Evolutionary conservation across 2,888 invertebrate genomes (phyloP).

Genomic region (Antitype chi): DNA sequence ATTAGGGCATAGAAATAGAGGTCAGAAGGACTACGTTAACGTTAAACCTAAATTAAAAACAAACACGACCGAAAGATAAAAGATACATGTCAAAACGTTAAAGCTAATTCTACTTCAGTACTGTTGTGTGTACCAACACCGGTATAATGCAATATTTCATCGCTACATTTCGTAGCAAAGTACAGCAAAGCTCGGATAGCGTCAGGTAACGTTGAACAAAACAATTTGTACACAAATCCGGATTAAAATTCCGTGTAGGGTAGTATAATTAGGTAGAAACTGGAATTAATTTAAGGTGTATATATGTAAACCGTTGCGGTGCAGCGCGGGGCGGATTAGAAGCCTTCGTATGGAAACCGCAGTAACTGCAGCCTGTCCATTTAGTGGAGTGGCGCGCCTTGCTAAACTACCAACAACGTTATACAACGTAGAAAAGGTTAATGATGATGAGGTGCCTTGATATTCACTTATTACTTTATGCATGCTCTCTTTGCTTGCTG

Average conservation of each 20-base stretch:
- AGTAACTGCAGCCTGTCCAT: constrained; percentile 51
- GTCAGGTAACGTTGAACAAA: constrained; percentile 45
- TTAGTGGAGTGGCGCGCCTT: constrained; percentile 49
- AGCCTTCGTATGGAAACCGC: constrained; percentile 52
- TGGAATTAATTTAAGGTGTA: constrained; percentile 56
- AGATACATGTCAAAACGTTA: neutral
- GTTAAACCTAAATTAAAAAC: constrained; percentile 10
- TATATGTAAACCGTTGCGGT: constrained; percentile 42
- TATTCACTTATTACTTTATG: constrained; percentile 57
- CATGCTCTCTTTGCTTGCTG: constrained; percentile 44
- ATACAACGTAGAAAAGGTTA: constrained; percentile 51
- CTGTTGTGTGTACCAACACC: neutral
- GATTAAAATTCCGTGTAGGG: constrained; percentile 57
- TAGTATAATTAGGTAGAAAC: constrained; percentile 50
- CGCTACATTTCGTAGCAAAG: constrained; percentile 27
- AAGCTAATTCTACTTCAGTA: constrained; percentile 26
- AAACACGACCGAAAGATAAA: neutral
- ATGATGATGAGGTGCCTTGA: constrained; percentile 49
- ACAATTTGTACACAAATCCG: constrained; percentile 56
- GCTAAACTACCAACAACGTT: constrained; percentile 38
- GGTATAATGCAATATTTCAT: constrained; percentile 26
- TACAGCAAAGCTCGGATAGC: constrained; percentile 37
- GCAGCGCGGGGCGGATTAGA: constrained; percentile 43
- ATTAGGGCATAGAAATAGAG: neutral
- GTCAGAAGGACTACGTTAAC: neutral